Evolutionary conservation across 2,888 invertebrate genomes (phyloP).

Genomic region (Mactromeris polynyma): DNA sequence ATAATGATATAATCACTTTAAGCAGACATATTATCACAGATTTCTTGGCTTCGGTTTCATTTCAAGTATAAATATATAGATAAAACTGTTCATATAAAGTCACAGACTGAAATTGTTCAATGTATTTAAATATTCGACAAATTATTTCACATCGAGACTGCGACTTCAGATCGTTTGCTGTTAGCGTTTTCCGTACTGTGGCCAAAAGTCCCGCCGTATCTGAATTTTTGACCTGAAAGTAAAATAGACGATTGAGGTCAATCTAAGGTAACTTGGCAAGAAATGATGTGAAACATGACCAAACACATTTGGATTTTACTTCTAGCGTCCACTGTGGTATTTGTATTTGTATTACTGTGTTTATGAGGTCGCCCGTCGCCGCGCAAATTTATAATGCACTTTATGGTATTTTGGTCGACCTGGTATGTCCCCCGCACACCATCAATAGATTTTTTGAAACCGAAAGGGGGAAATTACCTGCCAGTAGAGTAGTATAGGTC

Average conservation of each 20-base stretch:
- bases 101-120: background rate
- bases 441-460: too few species aligned
- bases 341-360: too few species aligned
- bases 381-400: too few species aligned
- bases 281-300: too few species aligned
- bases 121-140: background rate
- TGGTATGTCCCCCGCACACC: too few species aligned
- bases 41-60: background rate
- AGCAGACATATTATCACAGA: slow-evolving; percentile 7
- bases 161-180: slow-evolving; percentile 60
- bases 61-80: background rate
- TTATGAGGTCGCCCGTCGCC: too few species aligned
- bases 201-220: slow-evolving; percentile 84
- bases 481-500: too few species aligned
- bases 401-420: too few species aligned
- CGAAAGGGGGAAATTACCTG: too few species aligned
- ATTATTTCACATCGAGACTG: slow-evolving; percentile 49
- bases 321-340: too few species aligned
- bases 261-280: too few species aligned
- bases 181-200: slow-evolving; percentile 81
- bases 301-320: too few species aligned
- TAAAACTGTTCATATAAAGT: background rate
- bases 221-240: slow-evolving; percentile 82
- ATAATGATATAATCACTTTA: background rate
- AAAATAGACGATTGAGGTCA: background rate